These are phyloP conservation scores for Sipha maydis DNA, from an alignment of 2,888 invertebrate species.

Conservation along the genomic window DNA sequence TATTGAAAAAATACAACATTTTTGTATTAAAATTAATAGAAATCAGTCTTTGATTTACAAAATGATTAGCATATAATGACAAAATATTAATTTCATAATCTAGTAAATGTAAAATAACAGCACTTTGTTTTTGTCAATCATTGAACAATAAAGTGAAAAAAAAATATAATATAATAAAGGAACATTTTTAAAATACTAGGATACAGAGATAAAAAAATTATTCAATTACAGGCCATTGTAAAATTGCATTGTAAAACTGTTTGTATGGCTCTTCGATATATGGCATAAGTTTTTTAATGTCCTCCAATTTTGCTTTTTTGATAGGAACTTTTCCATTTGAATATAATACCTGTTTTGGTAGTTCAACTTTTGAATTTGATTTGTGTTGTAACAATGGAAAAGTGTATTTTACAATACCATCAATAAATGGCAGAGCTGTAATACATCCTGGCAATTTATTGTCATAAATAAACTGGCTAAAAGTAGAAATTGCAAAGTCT, in stretches of 20 bases:
- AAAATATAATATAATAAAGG: conserved; percentile 1
- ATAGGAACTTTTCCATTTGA: too few species aligned
- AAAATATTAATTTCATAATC: too few species aligned
- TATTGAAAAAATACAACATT: too few species aligned
- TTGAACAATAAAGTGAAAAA: not conserved
- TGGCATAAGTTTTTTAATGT: not conserved
- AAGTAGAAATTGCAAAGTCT: conserved; percentile 21
- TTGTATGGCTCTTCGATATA: not conserved
- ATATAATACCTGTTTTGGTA: conserved; percentile 7
- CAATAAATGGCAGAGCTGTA: too few species aligned
- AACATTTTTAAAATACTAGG: not conserved
- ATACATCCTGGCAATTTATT: too few species aligned
- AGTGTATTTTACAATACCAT: not conserved
- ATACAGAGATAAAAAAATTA: not conserved
- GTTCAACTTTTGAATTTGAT: conserved; percentile 5
- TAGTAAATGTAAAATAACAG: too few species aligned
- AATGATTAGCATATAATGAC: too few species aligned
- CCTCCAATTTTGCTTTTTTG: not conserved
- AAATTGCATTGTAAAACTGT: conserved; percentile 3
- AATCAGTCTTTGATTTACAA: too few species aligned
- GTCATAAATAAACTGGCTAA: too few species aligned
- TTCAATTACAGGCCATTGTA: too few species aligned
- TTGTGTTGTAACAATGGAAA: not conserved
- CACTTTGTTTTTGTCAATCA: too few species aligned
- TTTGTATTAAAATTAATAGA: too few species aligned